Evolutionary conservation across 2,888 invertebrate genomes (phyloP), one percentile per base, ranked within the genome.

Genomic region (Helobdella robusta): DNA sequence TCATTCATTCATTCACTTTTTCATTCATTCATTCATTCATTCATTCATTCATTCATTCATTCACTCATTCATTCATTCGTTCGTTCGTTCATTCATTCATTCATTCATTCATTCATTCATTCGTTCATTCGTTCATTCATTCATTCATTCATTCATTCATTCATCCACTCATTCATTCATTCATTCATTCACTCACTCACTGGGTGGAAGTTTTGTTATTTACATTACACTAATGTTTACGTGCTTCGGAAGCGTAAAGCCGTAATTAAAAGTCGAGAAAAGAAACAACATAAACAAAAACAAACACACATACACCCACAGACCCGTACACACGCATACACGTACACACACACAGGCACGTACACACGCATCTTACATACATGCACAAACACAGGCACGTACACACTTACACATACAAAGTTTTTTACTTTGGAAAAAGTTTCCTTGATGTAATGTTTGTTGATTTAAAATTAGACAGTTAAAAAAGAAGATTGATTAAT

Each of bases 71-170:
- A 54, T 54, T 30, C 54, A 54, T 54, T 30, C 54, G 30, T 54
- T 30, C 54, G 30, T 54, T 30, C 54, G 30, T 54, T 30, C 54
- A 54, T 54, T 30, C 54, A 54, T 54, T 30, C 54, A 54, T 54
- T 30, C 54, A 54, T 54, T 30, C 54, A 54, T 54, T 30, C 54
- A 54, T 54, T 30, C 54, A 54, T 54, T 30, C 54, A 54, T 54
- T 30, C 54, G 30, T 54, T 30, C 54, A 54, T 54, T 30, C 54
- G 30, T 54, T 30, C 54, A 54, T 54, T 30, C 54, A 54, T 54
- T 30, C 54, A 54, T 54, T 25, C 54, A 54, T 54, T 30, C 54
- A 54, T 54, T 30, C 25, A 54, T 28, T 30, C 54, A 28, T 54
- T 23, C 48, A 48, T 48, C 48, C 48, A 48, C 23, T 23, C 48